Conservation (phyloP, 2,888 invertebrate genomes). For the Zelleria hepariella region DNA sequence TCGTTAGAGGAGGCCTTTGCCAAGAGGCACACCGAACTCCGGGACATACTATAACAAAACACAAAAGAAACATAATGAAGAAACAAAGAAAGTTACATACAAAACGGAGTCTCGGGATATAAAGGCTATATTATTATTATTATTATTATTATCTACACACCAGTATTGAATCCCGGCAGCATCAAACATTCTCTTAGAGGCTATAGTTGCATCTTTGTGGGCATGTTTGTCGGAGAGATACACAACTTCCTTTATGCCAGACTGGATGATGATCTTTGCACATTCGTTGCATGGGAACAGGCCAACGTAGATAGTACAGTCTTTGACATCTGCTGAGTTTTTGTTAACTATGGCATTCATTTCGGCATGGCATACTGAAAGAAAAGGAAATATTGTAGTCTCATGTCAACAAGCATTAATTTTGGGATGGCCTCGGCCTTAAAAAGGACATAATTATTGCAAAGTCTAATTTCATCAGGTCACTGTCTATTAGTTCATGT, state of each 20-base stretch:
- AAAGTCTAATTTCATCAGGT: too few species aligned
- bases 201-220: slow-evolving; percentile 76
- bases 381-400: slow-evolving; percentile 11
- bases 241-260: slow-evolving; percentile 84
- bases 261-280: slow-evolving; percentile 96
- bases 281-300: slow-evolving; percentile 98
- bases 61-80: too few species aligned
- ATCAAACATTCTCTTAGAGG: slow-evolving; percentile 87
- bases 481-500: too few species aligned
- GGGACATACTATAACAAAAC: too few species aligned
- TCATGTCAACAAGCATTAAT: background rate
- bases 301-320: slow-evolving; percentile 89
- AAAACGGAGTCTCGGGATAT: too few species aligned
- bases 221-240: slow-evolving; percentile 88
- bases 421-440: background rate
- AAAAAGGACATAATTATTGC: too few species aligned
- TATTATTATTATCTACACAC: slow-evolving; percentile 47
- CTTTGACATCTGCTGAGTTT: slow-evolving; percentile 81
- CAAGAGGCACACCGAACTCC: too few species aligned
- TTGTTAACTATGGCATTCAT: slow-evolving; percentile 97
- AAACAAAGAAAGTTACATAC: too few species aligned
- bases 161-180: slow-evolving; percentile 80
- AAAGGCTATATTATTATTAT: too few species aligned
- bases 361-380: slow-evolving; percentile 96
- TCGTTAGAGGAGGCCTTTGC: too few species aligned